These are phyloP conservation scores for Brachylomia viminalis DNA, from an alignment of 2,888 invertebrate species.

Conservation along the genomic window DNA sequence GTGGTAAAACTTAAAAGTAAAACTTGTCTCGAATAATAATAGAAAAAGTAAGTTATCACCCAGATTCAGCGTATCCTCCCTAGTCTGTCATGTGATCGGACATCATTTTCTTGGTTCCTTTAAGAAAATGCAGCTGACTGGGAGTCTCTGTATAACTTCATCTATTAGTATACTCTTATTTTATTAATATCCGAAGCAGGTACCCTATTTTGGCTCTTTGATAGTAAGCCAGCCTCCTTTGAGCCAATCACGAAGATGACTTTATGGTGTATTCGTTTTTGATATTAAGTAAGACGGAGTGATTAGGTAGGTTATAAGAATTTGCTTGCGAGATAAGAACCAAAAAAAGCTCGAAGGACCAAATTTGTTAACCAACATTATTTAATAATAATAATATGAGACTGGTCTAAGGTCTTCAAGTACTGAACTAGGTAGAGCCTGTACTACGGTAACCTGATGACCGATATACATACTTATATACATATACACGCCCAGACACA, in stretches of 20 bases:
- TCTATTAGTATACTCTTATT: conserved; percentile 87
- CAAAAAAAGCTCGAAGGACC: background rate
- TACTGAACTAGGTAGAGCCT: too few relatives aligned
- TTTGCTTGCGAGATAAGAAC: background rate
- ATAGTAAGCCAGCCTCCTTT: conserved; percentile 61
- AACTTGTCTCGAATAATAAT: too few relatives aligned
- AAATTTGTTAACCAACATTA: background rate
- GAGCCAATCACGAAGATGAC: conserved; percentile 57
- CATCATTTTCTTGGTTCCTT: conserved; percentile 89
- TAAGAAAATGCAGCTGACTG: conserved; percentile 90
- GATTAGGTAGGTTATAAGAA: background rate
- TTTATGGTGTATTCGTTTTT: conserved; percentile 50
- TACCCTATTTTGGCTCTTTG: conserved; percentile 78
- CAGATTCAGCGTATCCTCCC: conserved; percentile 67
- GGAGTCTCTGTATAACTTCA: conserved; percentile 84
- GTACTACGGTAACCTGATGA: too few relatives aligned
- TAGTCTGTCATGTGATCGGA: conserved; percentile 78
- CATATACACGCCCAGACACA: too few relatives aligned
- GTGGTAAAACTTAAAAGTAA: too few relatives aligned
- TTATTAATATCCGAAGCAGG: conserved; percentile 85
- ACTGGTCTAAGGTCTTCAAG: too few relatives aligned
- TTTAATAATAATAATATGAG: too few relatives aligned
- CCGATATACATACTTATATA: too few relatives aligned
- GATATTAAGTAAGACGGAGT: conserved; percentile 29
- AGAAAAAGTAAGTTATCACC: too few relatives aligned